Base-by-base conservation (phyloP, 2,888 invertebrate genomes). In the Tenthredo notha region DNA sequence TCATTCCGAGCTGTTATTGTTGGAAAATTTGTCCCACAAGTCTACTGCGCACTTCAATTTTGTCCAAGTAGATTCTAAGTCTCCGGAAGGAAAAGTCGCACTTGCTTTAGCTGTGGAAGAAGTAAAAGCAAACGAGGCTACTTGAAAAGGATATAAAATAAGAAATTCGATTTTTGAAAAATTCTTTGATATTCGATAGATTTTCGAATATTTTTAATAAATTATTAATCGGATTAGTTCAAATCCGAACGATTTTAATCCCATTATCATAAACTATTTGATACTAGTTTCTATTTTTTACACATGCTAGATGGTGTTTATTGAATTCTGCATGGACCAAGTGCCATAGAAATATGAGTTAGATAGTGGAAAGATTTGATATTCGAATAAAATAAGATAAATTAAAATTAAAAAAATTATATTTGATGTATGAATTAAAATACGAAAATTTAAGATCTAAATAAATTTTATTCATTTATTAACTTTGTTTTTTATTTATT, bases 1-100 rank as follows among this genome's bases (percentile, higher is more conserved):
- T 37, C 90, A 93, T 5, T 90, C 90, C 7, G 95, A 95, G 88
- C 88, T 94, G 77, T 93, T 94, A 86, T 94, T 95, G 87, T 88
- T 95, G 70, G 94, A 95, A 88, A 93, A 93, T 86, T 91, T 94
- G 86, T 93, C 93, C 40, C 90, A 93, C 84, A 92, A 92, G 75
- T 91, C 90, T 10, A 92, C 93, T 80, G 91, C 92, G 33, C 92
- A 93, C 65, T 91, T 92, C 86, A 93, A 92, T 88, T 95, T 95
- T 90, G 92, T 94, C 37, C 93, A 94, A 90, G 92, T 95, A 29
- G 90, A 91, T 74, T 94, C 94, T 84, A 91, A 86, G 85, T 70
- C 89, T 40, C 90, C 91, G 80, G 91, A 90, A 85, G 90, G 89
- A 72, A 87, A 89, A 87, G 89, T 90, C 58, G 91, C 91, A 47